Percentiles rank a stretch among this genome's conserved stretches.
Evolutionary conservation across 2,113 vertebrate genomes (phyloP).

Genomic region (Todiramphus chloris): DNA sequence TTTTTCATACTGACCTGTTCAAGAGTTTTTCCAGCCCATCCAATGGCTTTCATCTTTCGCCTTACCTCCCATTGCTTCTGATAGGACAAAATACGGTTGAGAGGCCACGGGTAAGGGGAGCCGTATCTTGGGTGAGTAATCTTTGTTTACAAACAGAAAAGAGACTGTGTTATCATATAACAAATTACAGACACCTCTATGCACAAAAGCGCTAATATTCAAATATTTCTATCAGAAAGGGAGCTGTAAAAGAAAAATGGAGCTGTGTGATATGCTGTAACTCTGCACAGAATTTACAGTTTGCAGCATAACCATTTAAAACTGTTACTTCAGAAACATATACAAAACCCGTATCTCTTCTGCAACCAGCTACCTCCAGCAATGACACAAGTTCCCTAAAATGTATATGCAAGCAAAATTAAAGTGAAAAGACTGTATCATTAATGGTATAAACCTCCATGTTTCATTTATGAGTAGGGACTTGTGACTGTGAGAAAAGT

Average conservation of each 20-base stretch:
- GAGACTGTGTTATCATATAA: background rate
- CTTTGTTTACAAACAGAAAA: constrained; percentile 55
- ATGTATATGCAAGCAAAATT: constrained; percentile 77
- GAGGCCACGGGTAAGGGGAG: constrained; percentile 83
- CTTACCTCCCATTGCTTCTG: constrained; percentile 97
- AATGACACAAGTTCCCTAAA: constrained; percentile 76
- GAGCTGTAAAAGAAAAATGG: background rate
- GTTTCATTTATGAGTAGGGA: constrained; percentile 94
- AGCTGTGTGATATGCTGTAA: background rate
- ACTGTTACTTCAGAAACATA: constrained; percentile 59
- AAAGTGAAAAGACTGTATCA: constrained; percentile 79
- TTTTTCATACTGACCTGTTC: constrained; percentile 82
- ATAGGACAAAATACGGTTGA: constrained; percentile 85
- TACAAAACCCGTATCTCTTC: constrained; percentile 33
- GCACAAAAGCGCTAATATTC: background rate
- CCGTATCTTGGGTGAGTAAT: constrained; percentile 82
- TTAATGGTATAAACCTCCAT: constrained; percentile 85
- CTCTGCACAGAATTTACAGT: background rate
- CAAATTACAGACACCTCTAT: background rate
- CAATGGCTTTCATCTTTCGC: constrained; percentile 95
- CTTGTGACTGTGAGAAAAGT: constrained; percentile 83
- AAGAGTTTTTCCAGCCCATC: constrained; percentile 91
- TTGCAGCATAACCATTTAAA: constrained; percentile 58
- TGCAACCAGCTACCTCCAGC: constrained; percentile 70
- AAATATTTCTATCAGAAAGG: background rate